phyloP scores from a whole-genome alignment of 2,888 invertebrate species.

The Lithosia quadra region DNA sequence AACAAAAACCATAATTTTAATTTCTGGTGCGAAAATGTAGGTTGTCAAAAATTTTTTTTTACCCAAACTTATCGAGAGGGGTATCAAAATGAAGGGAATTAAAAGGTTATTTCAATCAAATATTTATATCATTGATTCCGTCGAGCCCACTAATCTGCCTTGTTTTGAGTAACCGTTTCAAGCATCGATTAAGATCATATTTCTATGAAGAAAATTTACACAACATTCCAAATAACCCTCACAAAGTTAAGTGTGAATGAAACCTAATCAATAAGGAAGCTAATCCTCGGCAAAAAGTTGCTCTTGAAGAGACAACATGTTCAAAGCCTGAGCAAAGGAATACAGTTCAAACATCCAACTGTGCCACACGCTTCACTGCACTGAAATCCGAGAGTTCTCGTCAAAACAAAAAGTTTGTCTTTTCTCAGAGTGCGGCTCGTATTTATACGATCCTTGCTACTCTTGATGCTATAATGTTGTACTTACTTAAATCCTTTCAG shows the following conservation, averaged over 20 bases:
- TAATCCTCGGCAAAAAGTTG: constrained; percentile 12
- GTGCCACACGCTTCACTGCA: constrained; percentile 31
- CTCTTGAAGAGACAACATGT: constrained; percentile 28
- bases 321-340: constrained; percentile 32
- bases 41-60: too few species aligned
- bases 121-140: too few species aligned
- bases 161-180: too few species aligned
- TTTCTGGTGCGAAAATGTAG: too few species aligned
- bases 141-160: too few species aligned
- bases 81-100: too few species aligned
- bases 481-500: neutral
- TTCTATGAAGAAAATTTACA: neutral
- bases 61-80: too few species aligned
- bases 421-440: constrained; percentile 28
- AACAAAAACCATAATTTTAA: too few species aligned
- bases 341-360: constrained; percentile 42
- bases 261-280: constrained; percentile 14
- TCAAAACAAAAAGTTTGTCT: constrained; percentile 43
- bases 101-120: too few species aligned
- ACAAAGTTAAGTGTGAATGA: constrained; percentile 7
- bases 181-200: neutral
- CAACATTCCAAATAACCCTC: neutral
- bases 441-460: constrained; percentile 22
- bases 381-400: constrained; percentile 37
- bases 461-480: constrained; percentile 9